phyloP scores from a whole-genome alignment of 2,797 vertebrate genomes.

The Neosalanx taihuensis region DNA sequence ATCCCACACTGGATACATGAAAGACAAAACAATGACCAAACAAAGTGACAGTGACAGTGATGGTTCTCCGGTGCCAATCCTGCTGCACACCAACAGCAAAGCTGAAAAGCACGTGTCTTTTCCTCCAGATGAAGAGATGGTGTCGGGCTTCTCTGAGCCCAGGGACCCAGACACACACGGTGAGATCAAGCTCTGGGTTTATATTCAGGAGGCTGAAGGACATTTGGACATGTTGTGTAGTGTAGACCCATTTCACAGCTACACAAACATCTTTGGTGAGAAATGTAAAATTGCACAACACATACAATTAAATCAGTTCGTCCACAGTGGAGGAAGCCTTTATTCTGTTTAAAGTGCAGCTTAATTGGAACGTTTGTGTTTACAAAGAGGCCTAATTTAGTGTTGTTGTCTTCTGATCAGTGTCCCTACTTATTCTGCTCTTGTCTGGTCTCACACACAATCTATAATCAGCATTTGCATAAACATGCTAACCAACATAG shows the following conservation, averaged over 20 bases:
- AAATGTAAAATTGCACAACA: neutral
- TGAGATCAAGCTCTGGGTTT: slow-evolving; percentile 49
- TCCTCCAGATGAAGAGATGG: slow-evolving; percentile 73
- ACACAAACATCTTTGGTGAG: no score
- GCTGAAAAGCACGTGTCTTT: slow-evolving; percentile 73
- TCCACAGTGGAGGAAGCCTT: neutral
- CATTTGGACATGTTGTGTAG: no score
- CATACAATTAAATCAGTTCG: neutral
- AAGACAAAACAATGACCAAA: slow-evolving; percentile 56
- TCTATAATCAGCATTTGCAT: slow-evolving; percentile 2
- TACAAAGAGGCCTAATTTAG: neutral
- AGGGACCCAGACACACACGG: slow-evolving; percentile 45
- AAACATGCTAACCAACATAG: slow-evolving; percentile 12
- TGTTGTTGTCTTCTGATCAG: neutral
- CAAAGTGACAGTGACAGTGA: slow-evolving; percentile 42
- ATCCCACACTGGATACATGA: slow-evolving; percentile 5
- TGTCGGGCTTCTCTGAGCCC: slow-evolving; percentile 70
- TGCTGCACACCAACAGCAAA: slow-evolving; percentile 52
- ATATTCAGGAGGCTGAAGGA: no score
- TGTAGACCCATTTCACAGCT: no score
- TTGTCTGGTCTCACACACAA: slow-evolving; percentile 4
- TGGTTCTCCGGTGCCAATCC: slow-evolving; percentile 25
- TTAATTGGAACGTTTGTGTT: neutral
- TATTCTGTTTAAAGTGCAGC: neutral
- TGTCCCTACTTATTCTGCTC: slow-evolving; percentile 11